Conservation (phyloP, 2,888 invertebrate genomes). For the Leptopilina myrica region DNA sequence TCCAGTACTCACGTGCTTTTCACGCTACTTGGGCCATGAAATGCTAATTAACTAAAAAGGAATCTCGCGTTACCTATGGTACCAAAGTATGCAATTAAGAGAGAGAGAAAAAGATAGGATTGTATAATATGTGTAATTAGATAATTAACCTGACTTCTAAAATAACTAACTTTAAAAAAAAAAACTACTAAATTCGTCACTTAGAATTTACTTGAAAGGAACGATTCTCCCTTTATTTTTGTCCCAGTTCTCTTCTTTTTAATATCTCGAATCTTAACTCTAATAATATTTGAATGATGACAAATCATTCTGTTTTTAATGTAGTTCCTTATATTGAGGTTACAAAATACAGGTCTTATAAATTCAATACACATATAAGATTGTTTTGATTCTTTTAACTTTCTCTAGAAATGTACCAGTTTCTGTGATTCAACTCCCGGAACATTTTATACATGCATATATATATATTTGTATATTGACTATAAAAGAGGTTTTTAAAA, state of each 20-base stretch:
- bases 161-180: too few relatives aligned
- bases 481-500: too few relatives aligned
- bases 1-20: constrained; percentile 32
- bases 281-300: too few relatives aligned
- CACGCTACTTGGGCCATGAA: constrained; percentile 34
- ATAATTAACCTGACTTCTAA: constrained; percentile 2
- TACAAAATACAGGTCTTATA: background rate
- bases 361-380: background rate
- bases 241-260: too few relatives aligned
- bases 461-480: too few relatives aligned
- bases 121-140: constrained; percentile 17
- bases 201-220: too few relatives aligned
- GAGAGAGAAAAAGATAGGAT: background rate
- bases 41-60: constrained; percentile 21
- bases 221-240: too few relatives aligned
- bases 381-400: constrained; percentile 4
- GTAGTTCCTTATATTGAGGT: too few relatives aligned
- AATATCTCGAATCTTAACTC: too few relatives aligned
- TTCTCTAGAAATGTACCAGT: constrained; percentile 5
- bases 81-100: constrained; percentile 32
- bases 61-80: constrained; percentile 18
- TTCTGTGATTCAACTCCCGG: too few relatives aligned
- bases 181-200: background rate
- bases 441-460: too few relatives aligned
- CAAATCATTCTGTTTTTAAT: too few relatives aligned